phyloP scores from a whole-genome alignment of 2,113 vertebrate species.

The Hemiprocne comata region DNA sequence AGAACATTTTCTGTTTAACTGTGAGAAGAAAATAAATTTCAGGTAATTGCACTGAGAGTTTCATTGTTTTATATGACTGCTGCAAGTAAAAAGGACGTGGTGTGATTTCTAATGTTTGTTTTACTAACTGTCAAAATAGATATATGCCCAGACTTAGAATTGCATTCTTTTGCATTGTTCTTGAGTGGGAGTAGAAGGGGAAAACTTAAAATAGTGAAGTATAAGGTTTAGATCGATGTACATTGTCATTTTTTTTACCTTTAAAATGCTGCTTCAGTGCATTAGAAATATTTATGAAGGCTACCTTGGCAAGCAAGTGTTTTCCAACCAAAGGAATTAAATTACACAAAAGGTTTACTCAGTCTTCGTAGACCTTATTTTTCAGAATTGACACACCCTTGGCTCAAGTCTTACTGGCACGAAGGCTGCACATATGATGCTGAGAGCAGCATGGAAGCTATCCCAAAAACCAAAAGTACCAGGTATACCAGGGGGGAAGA shows the following conservation, averaged over 20 bases:
- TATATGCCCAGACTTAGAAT: conserved; percentile 5
- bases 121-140: conserved; percentile 54
- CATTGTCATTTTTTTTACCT: conserved; percentile 2
- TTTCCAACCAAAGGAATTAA: conserved; percentile 60
- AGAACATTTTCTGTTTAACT: conserved; percentile 67
- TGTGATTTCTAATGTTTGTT: conserved; percentile 63
- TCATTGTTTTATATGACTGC: conserved; percentile 68
- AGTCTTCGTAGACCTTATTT: conserved; percentile 44
- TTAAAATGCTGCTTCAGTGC: conserved; percentile 46
- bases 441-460: not conserved
- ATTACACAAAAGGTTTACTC: conserved; percentile 46
- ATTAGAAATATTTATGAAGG: conserved; percentile 54
- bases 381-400: conserved; percentile 30
- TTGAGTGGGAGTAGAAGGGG: not conserved
- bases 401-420: not conserved
- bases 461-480: not conserved
- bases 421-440: not conserved
- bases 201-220: conserved; percentile 44
- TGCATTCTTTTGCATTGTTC: conserved; percentile 34
- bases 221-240: conserved; percentile 29
- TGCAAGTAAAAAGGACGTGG: conserved; percentile 61
- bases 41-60: conserved; percentile 67
- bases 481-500: not conserved
- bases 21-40: conserved; percentile 72
- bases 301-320: conserved; percentile 20